Conservation (phyloP, 2,888 invertebrate species). For the Colletes collaris region DNA sequence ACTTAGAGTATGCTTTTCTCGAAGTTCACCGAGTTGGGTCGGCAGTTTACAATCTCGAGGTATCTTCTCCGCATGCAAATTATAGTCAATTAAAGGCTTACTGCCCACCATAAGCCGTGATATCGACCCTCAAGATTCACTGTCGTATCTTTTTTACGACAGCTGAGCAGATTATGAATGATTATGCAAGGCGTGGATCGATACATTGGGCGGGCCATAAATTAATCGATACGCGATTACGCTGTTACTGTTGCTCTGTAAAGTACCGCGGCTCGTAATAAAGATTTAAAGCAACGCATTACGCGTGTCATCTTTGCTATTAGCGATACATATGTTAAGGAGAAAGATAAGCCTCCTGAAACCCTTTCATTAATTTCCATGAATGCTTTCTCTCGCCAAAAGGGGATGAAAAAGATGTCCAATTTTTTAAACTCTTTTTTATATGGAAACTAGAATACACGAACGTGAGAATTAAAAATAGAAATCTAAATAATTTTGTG, state of each 20-base stretch:
- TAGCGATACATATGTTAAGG: too few relatives aligned
- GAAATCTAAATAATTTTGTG: too few relatives aligned
- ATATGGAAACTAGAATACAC: too few relatives aligned
- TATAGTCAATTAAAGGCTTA: conserved; percentile 67
- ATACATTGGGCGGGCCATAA: conserved; percentile 27
- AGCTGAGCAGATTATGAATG: conserved; percentile 27
- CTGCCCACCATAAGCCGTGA: conserved; percentile 42
- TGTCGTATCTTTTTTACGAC: conserved; percentile 21
- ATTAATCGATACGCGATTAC: conserved; percentile 29
- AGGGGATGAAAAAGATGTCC: too few relatives aligned
- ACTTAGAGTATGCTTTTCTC: conserved; percentile 46
- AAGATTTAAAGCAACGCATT: neutral
- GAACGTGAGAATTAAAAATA: too few relatives aligned
- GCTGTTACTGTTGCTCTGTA: conserved; percentile 14
- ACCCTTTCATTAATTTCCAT: too few relatives aligned
- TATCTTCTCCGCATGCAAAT: conserved; percentile 63
- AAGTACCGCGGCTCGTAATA: neutral
- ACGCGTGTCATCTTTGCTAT: too few relatives aligned
- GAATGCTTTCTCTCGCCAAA: too few relatives aligned
- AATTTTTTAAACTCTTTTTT: too few relatives aligned
- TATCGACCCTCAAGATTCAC: conserved; percentile 39
- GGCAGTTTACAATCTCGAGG: conserved; percentile 67
- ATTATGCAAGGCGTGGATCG: conserved; percentile 38
- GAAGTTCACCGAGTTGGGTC: conserved; percentile 42
- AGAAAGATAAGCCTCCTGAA: too few relatives aligned